Evolutionary conservation across 2,113 vertebrate species (phyloP).

Genomic region (Chelonoidis abingdonii): DNA sequence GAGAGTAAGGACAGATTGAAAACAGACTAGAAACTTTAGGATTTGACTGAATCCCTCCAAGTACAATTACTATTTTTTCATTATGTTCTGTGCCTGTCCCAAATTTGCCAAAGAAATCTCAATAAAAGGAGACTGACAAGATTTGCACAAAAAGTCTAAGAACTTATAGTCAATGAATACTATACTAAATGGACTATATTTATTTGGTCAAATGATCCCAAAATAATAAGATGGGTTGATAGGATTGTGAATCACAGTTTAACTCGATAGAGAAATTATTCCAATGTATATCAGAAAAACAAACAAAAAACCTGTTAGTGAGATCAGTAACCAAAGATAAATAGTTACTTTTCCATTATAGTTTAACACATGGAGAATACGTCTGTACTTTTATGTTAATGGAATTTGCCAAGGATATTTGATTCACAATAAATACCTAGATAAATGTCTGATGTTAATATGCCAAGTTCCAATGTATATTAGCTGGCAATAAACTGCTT

Average conservation of each 20-base stretch:
- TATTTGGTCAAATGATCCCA: background rate
- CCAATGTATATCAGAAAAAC: background rate
- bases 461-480: background rate
- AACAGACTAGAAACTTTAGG: background rate
- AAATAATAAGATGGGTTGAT: background rate
- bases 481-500: background rate
- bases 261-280: background rate
- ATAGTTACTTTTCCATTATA: background rate
- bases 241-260: background rate
- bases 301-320: background rate
- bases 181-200: background rate
- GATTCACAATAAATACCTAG: background rate
- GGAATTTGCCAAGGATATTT: background rate
- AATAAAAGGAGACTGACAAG: background rate
- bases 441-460: background rate
- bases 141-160: background rate
- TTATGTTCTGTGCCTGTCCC: background rate
- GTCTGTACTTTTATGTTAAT: background rate
- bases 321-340: background rate
- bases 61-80: background rate
- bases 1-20: background rate
- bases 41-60: background rate
- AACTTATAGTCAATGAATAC: background rate
- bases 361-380: background rate
- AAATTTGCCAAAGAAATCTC: background rate